Evolutionary conservation across 2,113 vertebrate genomes (phyloP).

Genomic region (Pollimyrus isidori): DNA sequence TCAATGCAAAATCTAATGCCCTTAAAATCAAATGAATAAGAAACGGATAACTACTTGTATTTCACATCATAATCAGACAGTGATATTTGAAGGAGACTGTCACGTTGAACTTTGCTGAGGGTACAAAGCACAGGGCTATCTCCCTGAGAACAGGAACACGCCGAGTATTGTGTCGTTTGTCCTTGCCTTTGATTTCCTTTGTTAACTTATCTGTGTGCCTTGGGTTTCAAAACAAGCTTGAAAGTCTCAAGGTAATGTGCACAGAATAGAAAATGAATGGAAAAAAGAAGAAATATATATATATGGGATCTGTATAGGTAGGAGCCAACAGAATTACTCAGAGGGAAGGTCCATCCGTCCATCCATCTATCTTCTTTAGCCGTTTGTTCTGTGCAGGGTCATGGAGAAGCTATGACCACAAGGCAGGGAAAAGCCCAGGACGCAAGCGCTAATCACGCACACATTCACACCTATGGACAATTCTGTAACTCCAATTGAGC

Average conservation of each 20-base stretch:
- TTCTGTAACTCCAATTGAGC: not conserved
- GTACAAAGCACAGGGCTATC: not conserved
- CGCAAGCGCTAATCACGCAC: not conserved
- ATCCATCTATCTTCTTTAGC: not conserved
- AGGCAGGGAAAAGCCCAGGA: not conserved
- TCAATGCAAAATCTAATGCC: not conserved
- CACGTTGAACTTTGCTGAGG: not conserved
- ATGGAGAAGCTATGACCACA: not conserved
- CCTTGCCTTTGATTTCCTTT: conserved; percentile 3
- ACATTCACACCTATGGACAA: not conserved
- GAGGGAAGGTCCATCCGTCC: not conserved
- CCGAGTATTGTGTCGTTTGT: not conserved
- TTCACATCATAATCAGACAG: conserved; percentile 21
- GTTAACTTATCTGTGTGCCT: not conserved
- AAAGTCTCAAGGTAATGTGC: conserved; percentile 11
- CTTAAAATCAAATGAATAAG: not conserved
- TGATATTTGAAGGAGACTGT: conserved; percentile 14
- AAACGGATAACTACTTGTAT: conserved; percentile 6
- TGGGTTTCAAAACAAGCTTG: conserved; percentile 1
- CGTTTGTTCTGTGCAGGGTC: not conserved
- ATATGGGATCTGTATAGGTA: not conserved
- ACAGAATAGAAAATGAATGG: not conserved
- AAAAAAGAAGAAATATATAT: not conserved
- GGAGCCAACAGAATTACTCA: not conserved
- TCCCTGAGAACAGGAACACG: not conserved